Evolutionary conservation across 2,113 vertebrate species (phyloP), one percentile per base, ranked within the genome.

Genomic region (Aix galericulata): DNA sequence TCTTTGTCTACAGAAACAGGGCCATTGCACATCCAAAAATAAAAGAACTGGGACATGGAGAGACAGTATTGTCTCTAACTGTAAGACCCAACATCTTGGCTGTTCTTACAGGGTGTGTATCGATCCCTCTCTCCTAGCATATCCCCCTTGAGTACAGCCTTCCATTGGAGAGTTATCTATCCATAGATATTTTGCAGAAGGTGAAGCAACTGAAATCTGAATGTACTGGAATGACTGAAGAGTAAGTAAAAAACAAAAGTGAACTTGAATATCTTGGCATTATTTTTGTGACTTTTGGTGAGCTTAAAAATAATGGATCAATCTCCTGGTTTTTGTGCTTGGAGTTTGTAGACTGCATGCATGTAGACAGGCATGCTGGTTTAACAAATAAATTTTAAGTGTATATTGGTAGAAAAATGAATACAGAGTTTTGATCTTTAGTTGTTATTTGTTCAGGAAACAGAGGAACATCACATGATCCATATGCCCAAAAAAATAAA

Each of bases 401-500:
- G 7, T 22, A 63, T 36, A 32, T 4, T 18, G 21, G 21, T 53
- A 72, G 23, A 78, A 93, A 84, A 84, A 62, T 32, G 0, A 66
- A 63, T 32, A 10, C 26, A 80, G 17, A 89, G 63, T 63, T 69
- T 66, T 89, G 8, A 77, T 73, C 44, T 0, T 46, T 36, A 64
- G 38, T 3, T 8, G 1, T 40, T 32, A 84, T 60, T 42, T 8
- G 5, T 75, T 88, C 48, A 71, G 17, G 34, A 90, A 95, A 81
- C 5, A 74, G 50, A 69, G 5, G 13, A 86, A 81, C 34, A 78
- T 22, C 0, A 0, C 17, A 77, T 69, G 63, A 93, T 74, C 31
- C 67, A 23, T 55, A n/a, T 44, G 14, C 27, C 53, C 40, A 87
- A 78, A 75, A 84, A 83, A 93, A 93, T 60, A 88, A 91, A 90